Percentiles rank a stretch among this genome's conserved stretches.
Evolutionary conservation across 1,140 invertebrate species (phyloP).

Genomic region (Papilio polyxenes): DNA sequence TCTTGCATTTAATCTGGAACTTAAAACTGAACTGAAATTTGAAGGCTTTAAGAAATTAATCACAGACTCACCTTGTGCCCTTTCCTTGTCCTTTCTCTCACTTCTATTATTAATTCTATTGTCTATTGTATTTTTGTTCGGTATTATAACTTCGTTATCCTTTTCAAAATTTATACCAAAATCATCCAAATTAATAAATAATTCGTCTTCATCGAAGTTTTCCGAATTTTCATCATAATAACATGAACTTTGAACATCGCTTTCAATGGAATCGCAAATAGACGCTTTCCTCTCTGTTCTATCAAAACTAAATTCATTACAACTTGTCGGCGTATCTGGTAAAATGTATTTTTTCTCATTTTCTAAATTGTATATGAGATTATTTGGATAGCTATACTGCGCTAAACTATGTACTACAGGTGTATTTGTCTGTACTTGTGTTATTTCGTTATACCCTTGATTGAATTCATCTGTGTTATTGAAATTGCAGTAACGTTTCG

Average conservation of each 20-base stretch:
- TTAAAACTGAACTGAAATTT: no score
- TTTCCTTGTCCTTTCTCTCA: slow-evolving; percentile 62
- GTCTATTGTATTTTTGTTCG: slow-evolving; percentile 28
- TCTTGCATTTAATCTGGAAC: background rate
- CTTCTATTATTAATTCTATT: slow-evolving; percentile 43
- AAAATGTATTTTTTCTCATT: slow-evolving; percentile 63
- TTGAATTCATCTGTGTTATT: slow-evolving; percentile 61
- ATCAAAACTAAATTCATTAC: slow-evolving; percentile 72
- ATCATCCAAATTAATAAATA: slow-evolving; percentile 75
- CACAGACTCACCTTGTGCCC: slow-evolving; percentile 57
- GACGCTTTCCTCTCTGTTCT: slow-evolving; percentile 68
- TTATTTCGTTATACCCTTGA: slow-evolving; percentile 53
- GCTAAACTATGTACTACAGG: slow-evolving; percentile 69
- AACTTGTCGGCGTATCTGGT: slow-evolving; percentile 74
- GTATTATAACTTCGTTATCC: slow-evolving; percentile 49
- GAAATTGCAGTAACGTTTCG: slow-evolving; percentile 74
- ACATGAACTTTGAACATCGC: slow-evolving; percentile 67
- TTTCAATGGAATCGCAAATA: slow-evolving; percentile 72
- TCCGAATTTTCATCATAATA: slow-evolving; percentile 76
- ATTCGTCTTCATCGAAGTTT: slow-evolving; percentile 73
- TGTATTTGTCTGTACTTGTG: slow-evolving; percentile 46
- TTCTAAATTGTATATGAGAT: slow-evolving; percentile 71
- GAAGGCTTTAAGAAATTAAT: no score
- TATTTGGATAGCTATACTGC: slow-evolving; percentile 76
- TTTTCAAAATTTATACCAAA: slow-evolving; percentile 68